Evolutionary conservation across 2,888 invertebrate species (phyloP), one percentile per base, ranked within the genome.

Genomic region (Scaptomyza parva): DNA sequence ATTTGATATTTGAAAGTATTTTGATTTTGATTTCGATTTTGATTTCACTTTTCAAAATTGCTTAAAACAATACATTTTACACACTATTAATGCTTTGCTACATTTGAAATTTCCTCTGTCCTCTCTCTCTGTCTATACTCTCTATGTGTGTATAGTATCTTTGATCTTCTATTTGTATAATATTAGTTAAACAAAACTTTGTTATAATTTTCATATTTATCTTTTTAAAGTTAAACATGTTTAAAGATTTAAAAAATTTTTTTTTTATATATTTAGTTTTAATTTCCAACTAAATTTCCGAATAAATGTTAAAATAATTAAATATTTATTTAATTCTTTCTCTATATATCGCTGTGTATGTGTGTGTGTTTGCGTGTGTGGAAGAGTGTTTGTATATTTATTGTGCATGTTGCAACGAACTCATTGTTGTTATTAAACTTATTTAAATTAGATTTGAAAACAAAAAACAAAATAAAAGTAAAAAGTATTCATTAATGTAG

Each of bases 361-460:
- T 45, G 20, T 54, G 14, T 51, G 47, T 71, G 48, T 71, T 66
- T 18, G 28, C 9, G 24, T 11, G 43, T 18, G 63, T 64, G 60
- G 39, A 43, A 55, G 63, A 55, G 44, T 69, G 48, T 69, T 30
- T 70, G 17, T 60, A 28, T 66, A 53, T 57, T 60, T 70, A 70
- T 81, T 70, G 71, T 81, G 90, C 90, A 88, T 89, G 89, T 88
- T 89, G 89, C 89, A 88, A 86, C 90, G 73, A 73, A 75, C 72
- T 81, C 51, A 63, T 65, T 79, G 72, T 80, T 64, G 39, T 70
- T 70, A 33, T 43, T 44, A 39, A 66, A 41, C 17, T 45, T 39
- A n/a, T 41, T 37, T 58, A 30, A 69, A 53, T 53, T 74, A 70
- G 58, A 28, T 48, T 52, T 47, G 37, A 26, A 33, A 40, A 37